phyloP scores from a whole-genome alignment of 2,888 invertebrate species.

The Lasioglossum figueresi region DNA sequence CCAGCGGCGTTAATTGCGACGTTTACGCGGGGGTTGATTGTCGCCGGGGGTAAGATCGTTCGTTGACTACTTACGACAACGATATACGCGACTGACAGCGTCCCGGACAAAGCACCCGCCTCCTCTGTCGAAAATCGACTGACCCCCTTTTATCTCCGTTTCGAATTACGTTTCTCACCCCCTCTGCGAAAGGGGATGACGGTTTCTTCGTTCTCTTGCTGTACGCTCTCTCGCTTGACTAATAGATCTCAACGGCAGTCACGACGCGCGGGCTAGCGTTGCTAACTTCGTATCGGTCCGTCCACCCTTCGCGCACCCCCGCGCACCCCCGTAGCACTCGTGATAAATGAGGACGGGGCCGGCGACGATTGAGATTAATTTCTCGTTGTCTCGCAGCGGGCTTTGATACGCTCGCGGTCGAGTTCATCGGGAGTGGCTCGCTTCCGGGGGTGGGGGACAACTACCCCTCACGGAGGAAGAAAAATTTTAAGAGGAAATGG shows the following conservation, averaged over 20 bases:
- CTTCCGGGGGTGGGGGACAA: background rate
- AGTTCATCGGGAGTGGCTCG: conserved; percentile 34
- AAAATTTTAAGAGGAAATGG: background rate
- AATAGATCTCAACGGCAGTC: conserved; percentile 78
- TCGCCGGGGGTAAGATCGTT: conserved; percentile 36
- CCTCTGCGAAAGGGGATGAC: background rate
- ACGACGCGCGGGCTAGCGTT: conserved; percentile 80
- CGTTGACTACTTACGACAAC: conserved; percentile 27
- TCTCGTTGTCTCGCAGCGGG: conserved; percentile 56
- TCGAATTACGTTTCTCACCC: conserved; percentile 27
- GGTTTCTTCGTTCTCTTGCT: conserved; percentile 53
- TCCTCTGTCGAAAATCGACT: background rate
- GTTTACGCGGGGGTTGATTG: conserved; percentile 50
- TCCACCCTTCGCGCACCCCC: conserved; percentile 32
- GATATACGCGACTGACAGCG: conserved; percentile 53
- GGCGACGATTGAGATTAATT: conserved; percentile 83
- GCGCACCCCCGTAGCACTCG: conserved; percentile 60
- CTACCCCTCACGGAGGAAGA: background rate
- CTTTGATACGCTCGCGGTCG: conserved; percentile 56
- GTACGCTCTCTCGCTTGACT: conserved; percentile 70
- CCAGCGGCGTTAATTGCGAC: conserved; percentile 48
- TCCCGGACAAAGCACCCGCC: conserved; percentile 64
- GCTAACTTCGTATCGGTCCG: conserved; percentile 81
- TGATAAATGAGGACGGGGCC: conserved; percentile 81
- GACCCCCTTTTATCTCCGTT: conserved; percentile 44